Conservation (phyloP, 1,140 invertebrate species). For the Drosophila cardini region DNA sequence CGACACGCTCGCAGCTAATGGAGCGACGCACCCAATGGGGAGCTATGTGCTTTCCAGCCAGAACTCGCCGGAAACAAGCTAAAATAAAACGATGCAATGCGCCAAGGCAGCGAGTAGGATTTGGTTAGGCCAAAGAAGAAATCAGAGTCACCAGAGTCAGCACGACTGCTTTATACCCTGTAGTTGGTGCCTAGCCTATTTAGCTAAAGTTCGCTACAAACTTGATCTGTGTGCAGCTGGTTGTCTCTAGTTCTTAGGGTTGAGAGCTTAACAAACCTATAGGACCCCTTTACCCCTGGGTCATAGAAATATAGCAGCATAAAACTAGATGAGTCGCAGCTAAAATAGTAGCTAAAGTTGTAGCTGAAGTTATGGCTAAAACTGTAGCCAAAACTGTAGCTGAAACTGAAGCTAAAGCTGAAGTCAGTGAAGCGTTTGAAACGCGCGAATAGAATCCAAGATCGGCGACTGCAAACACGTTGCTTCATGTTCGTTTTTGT, state of each 20-base stretch:
- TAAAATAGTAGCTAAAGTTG: not conserved
- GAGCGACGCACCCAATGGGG: conserved; percentile 88
- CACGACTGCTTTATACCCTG: too few species aligned
- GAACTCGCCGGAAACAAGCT: conserved; percentile 91
- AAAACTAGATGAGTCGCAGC: too few species aligned
- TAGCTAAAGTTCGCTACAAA: too few species aligned
- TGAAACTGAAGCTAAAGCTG: conserved; percentile 1
- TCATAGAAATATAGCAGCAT: too few species aligned
- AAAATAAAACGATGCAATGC: conserved; percentile 59
- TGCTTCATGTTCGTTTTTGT: conserved; percentile 44
- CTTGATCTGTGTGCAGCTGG: too few species aligned
- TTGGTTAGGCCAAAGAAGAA: conserved; percentile 9
- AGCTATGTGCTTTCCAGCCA: conserved; percentile 89
- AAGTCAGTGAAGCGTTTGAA: conserved; percentile 53
- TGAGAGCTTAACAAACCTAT: too few species aligned
- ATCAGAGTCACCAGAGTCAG: too few species aligned
- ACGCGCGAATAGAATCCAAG: conserved; percentile 42
- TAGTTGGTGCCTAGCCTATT: too few species aligned
- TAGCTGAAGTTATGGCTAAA: not conserved
- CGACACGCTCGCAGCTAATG: conserved; percentile 88
- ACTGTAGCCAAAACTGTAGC: not conserved
- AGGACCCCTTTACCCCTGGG: too few species aligned
- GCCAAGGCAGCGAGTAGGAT: too few species aligned
- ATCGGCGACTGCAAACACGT: conserved; percentile 36
- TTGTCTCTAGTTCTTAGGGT: too few species aligned